These are phyloP conservation scores for Gadopsis bispinosus DNA, from an alignment of 2,797 vertebrate genomes.

Conservation along the genomic window DNA sequence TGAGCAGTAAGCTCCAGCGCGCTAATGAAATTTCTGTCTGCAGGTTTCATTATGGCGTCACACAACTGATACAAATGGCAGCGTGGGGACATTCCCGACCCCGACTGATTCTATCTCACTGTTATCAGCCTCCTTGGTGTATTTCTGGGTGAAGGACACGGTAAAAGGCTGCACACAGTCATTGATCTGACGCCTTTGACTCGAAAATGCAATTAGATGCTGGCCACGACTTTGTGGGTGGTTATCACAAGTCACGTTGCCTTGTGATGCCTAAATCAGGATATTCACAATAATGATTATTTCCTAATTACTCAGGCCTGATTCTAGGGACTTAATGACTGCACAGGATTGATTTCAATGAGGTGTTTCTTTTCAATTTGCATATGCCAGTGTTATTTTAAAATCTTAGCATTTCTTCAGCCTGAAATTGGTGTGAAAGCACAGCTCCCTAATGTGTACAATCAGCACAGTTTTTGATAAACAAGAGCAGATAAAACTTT, in stretches of 20 bases:
- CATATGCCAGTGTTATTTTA: background rate
- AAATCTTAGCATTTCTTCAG: conserved; percentile 1
- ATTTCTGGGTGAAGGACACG: conserved; percentile 69
- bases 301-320: conserved; percentile 61
- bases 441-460: background rate
- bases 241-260: conserved; percentile 61
- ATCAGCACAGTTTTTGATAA: background rate
- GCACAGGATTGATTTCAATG: conserved; percentile 10
- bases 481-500: conserved; percentile 1
- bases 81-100: conserved; percentile 63
- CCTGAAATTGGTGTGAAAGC: conserved; percentile 4
- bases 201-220: conserved; percentile 78
- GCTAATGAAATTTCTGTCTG: conserved; percentile 60
- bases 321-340: conserved; percentile 54
- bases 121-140: conserved; percentile 64
- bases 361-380: conserved; percentile 26
- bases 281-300: conserved; percentile 52
- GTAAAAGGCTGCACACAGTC: conserved; percentile 63
- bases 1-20: conserved; percentile 23
- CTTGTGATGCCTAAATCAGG: conserved; percentile 59
- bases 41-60: conserved; percentile 53
- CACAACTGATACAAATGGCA: conserved; percentile 63
- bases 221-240: conserved; percentile 61
- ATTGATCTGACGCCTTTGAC: conserved; percentile 77
- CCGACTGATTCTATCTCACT: conserved; percentile 62